Evolutionary conservation across 2,797 vertebrate genomes (phyloP).

Genomic region (Heterohyrax brucei): DNA sequence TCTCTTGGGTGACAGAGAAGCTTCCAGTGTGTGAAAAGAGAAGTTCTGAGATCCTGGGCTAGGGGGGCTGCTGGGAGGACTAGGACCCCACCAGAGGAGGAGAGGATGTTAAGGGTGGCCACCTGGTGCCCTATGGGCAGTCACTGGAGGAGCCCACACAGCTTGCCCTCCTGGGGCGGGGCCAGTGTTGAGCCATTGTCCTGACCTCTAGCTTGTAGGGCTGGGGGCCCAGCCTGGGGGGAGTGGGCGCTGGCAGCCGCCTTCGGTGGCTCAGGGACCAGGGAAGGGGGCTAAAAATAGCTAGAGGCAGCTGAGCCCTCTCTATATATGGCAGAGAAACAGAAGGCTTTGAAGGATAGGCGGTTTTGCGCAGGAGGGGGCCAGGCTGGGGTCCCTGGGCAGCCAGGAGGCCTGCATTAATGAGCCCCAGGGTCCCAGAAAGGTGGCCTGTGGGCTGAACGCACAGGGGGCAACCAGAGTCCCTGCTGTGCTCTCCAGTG

Average conservation of each 20-base stretch:
- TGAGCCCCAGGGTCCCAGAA: conserved; percentile 67
- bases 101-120: not conserved
- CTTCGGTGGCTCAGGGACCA: conserved; percentile 87
- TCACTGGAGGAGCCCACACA: not conserved
- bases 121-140: not conserved
- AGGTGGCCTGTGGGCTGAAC: not conserved
- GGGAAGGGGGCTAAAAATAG: conserved; percentile 92
- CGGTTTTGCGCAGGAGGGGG: conserved; percentile 69
- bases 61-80: not conserved
- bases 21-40: not conserved
- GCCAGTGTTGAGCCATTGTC: not conserved
- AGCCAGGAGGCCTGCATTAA: not conserved
- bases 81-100: not conserved
- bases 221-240: conserved; percentile 60
- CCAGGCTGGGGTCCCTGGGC: conserved; percentile 67
- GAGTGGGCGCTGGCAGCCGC: conserved; percentile 77
- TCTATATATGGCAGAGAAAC: conserved; percentile 93
- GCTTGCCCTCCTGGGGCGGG: not conserved
- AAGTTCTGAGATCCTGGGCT: not conserved
- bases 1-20: not conserved
- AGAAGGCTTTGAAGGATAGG: conserved; percentile 54
- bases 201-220: not conserved
- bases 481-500: not conserved
- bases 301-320: conserved; percentile 88
- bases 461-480: not conserved